Conservation (phyloP, 2,113 vertebrate genomes). For the Neoarius graeffei region DNA sequence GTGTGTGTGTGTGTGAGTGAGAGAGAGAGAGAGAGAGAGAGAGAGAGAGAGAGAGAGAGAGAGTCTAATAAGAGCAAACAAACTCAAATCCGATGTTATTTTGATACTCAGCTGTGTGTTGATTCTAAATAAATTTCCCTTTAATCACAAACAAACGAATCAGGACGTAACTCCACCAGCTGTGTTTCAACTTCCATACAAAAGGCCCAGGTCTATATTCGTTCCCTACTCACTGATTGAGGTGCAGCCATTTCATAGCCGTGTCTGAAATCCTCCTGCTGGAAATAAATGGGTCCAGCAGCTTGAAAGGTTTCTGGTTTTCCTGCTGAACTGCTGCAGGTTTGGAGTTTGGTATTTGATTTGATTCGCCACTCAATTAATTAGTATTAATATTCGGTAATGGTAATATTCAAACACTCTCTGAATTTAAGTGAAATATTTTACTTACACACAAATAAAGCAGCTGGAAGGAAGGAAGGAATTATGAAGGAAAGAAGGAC, state of each 20-base stretch:
- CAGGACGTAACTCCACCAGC: background rate
- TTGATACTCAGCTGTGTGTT: background rate
- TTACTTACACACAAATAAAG: background rate
- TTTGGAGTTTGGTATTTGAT: background rate
- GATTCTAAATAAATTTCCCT: background rate
- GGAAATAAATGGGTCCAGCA: background rate
- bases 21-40: too few species aligned
- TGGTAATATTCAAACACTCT: background rate
- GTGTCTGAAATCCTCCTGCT: background rate
- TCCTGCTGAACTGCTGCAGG: background rate
- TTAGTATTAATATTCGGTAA: background rate
- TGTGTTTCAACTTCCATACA: background rate
- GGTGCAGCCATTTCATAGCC: background rate
- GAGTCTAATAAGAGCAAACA: background rate
- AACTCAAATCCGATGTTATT: background rate
- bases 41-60: too few species aligned
- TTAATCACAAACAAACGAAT: background rate
- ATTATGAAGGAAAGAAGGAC: background rate
- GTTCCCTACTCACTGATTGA: background rate
- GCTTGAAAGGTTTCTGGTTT: rapidly evolving
- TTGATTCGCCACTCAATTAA: background rate
- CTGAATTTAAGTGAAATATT: background rate
- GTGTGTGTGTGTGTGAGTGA: background rate
- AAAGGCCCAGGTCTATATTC: too few species aligned
- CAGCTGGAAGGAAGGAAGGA: background rate